Evolutionary conservation across 2,888 invertebrate genomes (phyloP).

Genomic region (Drosophila ustulata): DNA sequence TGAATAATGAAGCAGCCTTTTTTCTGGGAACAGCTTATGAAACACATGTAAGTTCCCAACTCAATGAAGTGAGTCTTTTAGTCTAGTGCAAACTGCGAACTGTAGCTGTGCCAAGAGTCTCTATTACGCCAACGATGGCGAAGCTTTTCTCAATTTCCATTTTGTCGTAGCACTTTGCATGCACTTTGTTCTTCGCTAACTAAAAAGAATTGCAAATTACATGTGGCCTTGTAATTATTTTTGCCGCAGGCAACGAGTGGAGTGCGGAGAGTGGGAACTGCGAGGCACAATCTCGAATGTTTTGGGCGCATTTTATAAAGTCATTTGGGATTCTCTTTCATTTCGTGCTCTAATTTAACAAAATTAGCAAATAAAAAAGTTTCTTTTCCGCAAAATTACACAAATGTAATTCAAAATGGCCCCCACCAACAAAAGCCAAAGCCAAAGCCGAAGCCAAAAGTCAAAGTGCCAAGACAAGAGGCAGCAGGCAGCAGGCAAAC

Average conservation of each 20-base stretch:
- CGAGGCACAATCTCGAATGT: slow-evolving; percentile 36
- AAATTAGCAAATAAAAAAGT: slow-evolving; percentile 79
- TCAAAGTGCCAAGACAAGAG: slow-evolving; percentile 49
- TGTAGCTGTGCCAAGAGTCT: neutral
- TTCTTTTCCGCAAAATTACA: slow-evolving; percentile 80
- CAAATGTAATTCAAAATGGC: slow-evolving; percentile 75
- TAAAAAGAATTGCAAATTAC: slow-evolving; percentile 73
- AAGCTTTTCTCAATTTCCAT: slow-evolving; percentile 19
- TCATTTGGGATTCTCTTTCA: slow-evolving; percentile 74
- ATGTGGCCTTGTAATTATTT: slow-evolving; percentile 68
- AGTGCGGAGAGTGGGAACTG: neutral
- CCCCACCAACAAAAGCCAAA: slow-evolving; percentile 36
- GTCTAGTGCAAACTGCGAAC: neutral
- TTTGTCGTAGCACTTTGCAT: slow-evolving; percentile 1
- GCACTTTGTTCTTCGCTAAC: slow-evolving; percentile 7
- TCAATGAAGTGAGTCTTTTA: neutral
- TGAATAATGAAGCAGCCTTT: too few relatives aligned
- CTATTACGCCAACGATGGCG: neutral
- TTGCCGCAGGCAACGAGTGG: slow-evolving; percentile 39
- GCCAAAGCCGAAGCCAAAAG: slow-evolving; percentile 63
- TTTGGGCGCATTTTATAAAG: slow-evolving; percentile 55
- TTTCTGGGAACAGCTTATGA: neutral
- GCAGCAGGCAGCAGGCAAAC: slow-evolving; percentile 23
- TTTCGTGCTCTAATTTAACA: slow-evolving; percentile 73
- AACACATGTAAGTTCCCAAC: neutral